A percentile compares a stretch with the other conserved stretches of the same genome.
Evolutionary conservation across 2,113 vertebrate species (phyloP).

Genomic region (Trogon melanurus): DNA sequence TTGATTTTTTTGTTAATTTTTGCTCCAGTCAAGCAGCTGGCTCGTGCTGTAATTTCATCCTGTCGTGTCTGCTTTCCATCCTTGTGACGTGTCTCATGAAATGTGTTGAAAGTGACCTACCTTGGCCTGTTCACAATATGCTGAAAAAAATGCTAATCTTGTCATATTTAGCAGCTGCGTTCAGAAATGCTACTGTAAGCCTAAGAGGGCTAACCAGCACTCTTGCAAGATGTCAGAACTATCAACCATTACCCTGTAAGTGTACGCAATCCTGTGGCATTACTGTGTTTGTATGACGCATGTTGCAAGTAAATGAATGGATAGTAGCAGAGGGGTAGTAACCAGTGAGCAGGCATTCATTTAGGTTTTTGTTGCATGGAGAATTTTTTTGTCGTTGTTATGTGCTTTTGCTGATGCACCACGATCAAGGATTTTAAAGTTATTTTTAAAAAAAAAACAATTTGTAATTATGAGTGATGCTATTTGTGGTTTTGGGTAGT

Average conservation of each 20-base stretch:
- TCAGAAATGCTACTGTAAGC: conserved; percentile 99
- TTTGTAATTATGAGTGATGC: background rate
- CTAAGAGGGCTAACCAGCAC: conserved; percentile 96
- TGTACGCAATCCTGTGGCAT: conserved; percentile 80
- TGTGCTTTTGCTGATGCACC: conserved; percentile 29
- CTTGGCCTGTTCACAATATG: conserved; percentile 66
- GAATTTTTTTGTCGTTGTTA: background rate
- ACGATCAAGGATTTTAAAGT: background rate
- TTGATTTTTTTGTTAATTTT: background rate
- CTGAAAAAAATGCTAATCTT: conserved; percentile 88
- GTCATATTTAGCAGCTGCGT: conserved; percentile 99
- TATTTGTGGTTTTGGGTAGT: background rate
- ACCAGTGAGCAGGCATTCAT: background rate
- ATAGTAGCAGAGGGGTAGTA: background rate
- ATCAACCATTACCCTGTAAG: conserved; percentile 99
- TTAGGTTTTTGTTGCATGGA: conserved; percentile 61
- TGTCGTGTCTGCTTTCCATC: conserved; percentile 22
- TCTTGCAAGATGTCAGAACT: conserved; percentile 99
- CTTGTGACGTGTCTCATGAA: conserved; percentile 1
- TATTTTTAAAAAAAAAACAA: background rate
- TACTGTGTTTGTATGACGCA: conserved; percentile 73
- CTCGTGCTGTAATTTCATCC: background rate
- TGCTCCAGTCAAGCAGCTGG: conserved; percentile 11
- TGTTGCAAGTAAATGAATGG: conserved; percentile 56
- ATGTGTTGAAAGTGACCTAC: conserved; percentile 55